Evolutionary conservation across 2,113 vertebrate genomes (phyloP).

Genomic region (Speoplatyrhinus poulsoni): DNA sequence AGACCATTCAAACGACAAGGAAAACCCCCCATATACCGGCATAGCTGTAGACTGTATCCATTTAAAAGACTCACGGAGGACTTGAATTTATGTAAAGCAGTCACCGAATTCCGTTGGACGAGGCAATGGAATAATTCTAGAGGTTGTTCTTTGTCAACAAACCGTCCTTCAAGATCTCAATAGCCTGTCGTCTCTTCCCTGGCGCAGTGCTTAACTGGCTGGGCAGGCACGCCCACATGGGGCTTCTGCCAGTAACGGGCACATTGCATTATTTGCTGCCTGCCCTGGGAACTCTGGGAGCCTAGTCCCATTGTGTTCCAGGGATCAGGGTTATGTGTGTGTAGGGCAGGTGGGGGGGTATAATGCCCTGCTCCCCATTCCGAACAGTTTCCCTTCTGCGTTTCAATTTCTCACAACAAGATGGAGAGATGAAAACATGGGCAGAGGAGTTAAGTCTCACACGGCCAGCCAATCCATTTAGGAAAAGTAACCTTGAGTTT

Average conservation of each 20-base stretch:
- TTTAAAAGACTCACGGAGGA: too few relatives aligned
- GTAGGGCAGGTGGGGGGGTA: slow-evolving; percentile 51
- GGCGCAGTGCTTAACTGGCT: slow-evolving; percentile 52
- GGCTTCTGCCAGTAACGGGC: slow-evolving; percentile 65
- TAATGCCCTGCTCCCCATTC: slow-evolving; percentile 45
- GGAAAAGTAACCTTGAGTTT: slow-evolving; percentile 19
- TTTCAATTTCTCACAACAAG: slow-evolving; percentile 44
- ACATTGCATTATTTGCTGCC: slow-evolving; percentile 64
- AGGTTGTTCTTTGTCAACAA: background rate
- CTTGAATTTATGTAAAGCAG: background rate
- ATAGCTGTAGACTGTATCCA: too few relatives aligned
- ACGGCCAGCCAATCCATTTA: slow-evolving; percentile 38
- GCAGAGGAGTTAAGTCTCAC: slow-evolving; percentile 48
- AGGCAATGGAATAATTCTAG: background rate
- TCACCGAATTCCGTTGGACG: slow-evolving; percentile 1
- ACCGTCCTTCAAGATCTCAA: background rate
- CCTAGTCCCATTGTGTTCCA: slow-evolving; percentile 53
- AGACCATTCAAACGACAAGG: background rate
- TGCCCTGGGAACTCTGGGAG: slow-evolving; percentile 52
- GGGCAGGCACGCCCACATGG: slow-evolving; percentile 45
- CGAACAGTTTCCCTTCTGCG: slow-evolving; percentile 43
- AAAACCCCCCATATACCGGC: too few relatives aligned
- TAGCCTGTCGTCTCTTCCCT: slow-evolving; percentile 47
- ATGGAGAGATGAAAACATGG: slow-evolving; percentile 36
- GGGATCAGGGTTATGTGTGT: slow-evolving; percentile 63